Conservation (phyloP, 2,888 invertebrate species). For the Xanthostigma xanthostigma region DNA sequence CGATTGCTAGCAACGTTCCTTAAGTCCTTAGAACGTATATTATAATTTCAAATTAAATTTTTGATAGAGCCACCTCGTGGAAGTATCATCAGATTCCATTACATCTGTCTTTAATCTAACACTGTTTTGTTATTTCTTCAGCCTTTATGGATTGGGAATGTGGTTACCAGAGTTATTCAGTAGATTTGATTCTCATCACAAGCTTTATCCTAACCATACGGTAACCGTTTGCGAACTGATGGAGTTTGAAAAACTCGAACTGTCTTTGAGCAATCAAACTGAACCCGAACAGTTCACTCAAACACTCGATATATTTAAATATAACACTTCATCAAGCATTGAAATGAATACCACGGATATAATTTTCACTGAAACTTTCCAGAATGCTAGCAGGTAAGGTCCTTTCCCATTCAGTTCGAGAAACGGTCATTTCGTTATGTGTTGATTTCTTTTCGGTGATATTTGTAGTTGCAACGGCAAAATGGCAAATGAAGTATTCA, state of each 20-base stretch:
- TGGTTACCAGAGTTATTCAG: slow-evolving; percentile 67
- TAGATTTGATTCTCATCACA: slow-evolving; percentile 31
- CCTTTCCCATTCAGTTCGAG: too few relatives aligned
- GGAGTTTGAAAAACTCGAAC: slow-evolving; percentile 5
- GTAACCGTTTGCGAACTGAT: slow-evolving; percentile 32
- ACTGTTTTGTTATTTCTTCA: slow-evolving; percentile 21
- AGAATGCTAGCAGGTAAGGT: too few relatives aligned
- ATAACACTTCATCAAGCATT: not conserved
- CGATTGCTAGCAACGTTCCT: too few relatives aligned
- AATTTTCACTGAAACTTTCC: too few relatives aligned
- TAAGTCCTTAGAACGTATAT: not conserved
- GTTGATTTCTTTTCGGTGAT: too few relatives aligned
- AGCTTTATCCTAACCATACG: slow-evolving; percentile 31
- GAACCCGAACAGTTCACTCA: not conserved
- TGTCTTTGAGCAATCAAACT: too few relatives aligned
- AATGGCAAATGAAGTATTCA: slow-evolving; percentile 45
- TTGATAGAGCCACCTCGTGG: too few relatives aligned
- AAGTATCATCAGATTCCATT: not conserved
- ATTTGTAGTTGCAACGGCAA: slow-evolving; percentile 31
- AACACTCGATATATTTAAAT: not conserved
- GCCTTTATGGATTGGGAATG: slow-evolving; percentile 51
- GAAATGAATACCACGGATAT: not conserved
- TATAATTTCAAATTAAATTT: slow-evolving; percentile 6
- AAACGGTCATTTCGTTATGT: too few relatives aligned
- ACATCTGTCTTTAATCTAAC: not conserved